These are phyloP conservation scores for Malurus cyaneus DNA, from an alignment of 2,113 vertebrate genomes.

Conservation along the genomic window DNA sequence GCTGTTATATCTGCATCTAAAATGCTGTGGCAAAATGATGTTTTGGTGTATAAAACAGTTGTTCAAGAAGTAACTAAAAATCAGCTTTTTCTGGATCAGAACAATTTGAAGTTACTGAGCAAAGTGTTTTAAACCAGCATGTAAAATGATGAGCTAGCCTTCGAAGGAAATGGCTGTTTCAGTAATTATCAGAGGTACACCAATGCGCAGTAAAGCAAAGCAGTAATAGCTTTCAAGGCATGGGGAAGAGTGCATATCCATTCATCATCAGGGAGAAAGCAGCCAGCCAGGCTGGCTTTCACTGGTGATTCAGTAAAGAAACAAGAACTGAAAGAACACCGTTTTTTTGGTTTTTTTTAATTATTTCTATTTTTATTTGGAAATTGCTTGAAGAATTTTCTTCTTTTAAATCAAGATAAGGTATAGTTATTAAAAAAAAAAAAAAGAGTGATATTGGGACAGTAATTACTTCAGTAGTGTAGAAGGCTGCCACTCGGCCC, in stretches of 20 bases:
- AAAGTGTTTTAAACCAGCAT: background rate
- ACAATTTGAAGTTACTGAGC: background rate
- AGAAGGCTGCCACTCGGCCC: background rate
- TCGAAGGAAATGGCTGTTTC: background rate
- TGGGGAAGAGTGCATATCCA: background rate
- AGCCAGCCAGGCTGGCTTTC: conserved; percentile 55
- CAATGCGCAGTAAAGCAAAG: background rate
- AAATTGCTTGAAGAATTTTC: background rate
- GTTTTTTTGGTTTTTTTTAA: no score
- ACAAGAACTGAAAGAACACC: background rate
- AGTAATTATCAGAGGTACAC: background rate
- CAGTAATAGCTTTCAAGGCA: conserved; percentile 10
- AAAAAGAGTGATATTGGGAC: background rate
- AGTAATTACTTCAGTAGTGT: background rate
- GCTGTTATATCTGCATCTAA: background rate
- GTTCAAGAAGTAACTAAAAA: background rate
- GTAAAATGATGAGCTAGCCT: background rate
- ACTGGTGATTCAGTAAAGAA: background rate
- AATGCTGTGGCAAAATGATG: background rate
- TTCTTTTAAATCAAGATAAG: background rate
- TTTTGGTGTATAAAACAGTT: background rate
- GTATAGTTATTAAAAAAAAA: background rate
- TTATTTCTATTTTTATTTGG: background rate
- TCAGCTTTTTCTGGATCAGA: background rate
- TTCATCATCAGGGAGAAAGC: conserved; percentile 32